Percentiles rank a stretch among this genome's conserved stretches.
phyloP scores from a whole-genome alignment of 2,113 vertebrate species.

The Cacatua alba region DNA sequence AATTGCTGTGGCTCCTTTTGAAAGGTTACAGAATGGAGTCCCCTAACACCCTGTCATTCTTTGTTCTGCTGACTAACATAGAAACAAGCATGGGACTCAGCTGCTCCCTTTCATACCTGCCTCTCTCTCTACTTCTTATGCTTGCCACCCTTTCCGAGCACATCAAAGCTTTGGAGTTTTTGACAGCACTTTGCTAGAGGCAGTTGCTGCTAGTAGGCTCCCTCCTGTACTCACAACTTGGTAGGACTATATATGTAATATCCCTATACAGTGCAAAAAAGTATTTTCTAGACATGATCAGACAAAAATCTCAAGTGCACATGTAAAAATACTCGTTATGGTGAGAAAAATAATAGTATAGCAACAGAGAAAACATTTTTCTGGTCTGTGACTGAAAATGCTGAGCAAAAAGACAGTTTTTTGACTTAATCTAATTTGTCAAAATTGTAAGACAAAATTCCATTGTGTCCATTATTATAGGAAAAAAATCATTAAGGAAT shows the following conservation, averaged over 20 bases:
- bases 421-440: neutral
- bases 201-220: neutral
- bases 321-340: neutral
- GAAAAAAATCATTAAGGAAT: neutral
- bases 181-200: neutral
- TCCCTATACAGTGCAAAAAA: neutral
- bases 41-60: neutral
- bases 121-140: neutral
- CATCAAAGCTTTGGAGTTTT: constrained; percentile 10
- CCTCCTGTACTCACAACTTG: neutral
- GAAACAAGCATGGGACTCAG: neutral
- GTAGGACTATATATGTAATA: neutral
- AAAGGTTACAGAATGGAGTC: constrained; percentile 26
- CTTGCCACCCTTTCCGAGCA: neutral
- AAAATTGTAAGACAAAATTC: neutral
- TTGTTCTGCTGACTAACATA: constrained; percentile 18
- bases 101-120: neutral
- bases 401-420: neutral
- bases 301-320: neutral
- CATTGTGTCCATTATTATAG: neutral
- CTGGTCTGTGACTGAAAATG: neutral
- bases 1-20: constrained; percentile 33
- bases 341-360: neutral
- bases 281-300: neutral
- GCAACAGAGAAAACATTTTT: neutral